A percentile compares a stretch with the other conserved stretches of the same genome.
phyloP scores from a whole-genome alignment of 1,140 invertebrate species.

The Hylyphantes graminicola region DNA sequence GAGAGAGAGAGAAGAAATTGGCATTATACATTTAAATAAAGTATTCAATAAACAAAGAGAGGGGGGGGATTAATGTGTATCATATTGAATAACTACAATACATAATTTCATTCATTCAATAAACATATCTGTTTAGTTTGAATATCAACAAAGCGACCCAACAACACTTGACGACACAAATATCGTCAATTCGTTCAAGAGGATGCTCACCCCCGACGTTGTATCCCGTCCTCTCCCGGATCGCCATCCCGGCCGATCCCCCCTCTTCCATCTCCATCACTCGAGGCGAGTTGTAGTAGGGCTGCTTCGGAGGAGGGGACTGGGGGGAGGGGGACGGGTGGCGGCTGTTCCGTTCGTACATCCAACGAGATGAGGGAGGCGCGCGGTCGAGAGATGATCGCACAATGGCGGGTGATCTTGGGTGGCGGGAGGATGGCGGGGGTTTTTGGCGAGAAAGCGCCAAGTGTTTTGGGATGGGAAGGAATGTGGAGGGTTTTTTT shows the following conservation, averaged over 20 bases:
- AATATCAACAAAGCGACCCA: too few species aligned
- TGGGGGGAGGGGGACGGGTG: slow-evolving; percentile 31
- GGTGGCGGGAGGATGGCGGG: not conserved
- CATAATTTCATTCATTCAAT: too few species aligned
- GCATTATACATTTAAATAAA: too few species aligned
- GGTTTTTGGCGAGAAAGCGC: not conserved
- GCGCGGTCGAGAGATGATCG: too few species aligned
- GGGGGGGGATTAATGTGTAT: too few species aligned
- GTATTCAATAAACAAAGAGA: too few species aligned
- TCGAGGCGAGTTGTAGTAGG: not conserved
- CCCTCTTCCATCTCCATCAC: slow-evolving; percentile 46
- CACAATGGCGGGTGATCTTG: not conserved
- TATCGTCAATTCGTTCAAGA: not conserved
- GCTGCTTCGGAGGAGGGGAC: not conserved
- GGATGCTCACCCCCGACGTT: slow-evolving; percentile 37
- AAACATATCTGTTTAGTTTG: too few species aligned
- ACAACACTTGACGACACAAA: not conserved
- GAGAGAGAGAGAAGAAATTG: too few species aligned
- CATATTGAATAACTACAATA: too few species aligned
- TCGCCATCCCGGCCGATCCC: slow-evolving; percentile 27
- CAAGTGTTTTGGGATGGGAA: not conserved
- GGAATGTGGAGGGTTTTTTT: not conserved
- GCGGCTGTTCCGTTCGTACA: slow-evolving; percentile 38
- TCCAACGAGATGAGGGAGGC: not conserved
- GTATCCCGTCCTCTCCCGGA: slow-evolving; percentile 40